phyloP scores from a whole-genome alignment of 92 coral and sea anemone species.

The Porites divaricata region DNA sequence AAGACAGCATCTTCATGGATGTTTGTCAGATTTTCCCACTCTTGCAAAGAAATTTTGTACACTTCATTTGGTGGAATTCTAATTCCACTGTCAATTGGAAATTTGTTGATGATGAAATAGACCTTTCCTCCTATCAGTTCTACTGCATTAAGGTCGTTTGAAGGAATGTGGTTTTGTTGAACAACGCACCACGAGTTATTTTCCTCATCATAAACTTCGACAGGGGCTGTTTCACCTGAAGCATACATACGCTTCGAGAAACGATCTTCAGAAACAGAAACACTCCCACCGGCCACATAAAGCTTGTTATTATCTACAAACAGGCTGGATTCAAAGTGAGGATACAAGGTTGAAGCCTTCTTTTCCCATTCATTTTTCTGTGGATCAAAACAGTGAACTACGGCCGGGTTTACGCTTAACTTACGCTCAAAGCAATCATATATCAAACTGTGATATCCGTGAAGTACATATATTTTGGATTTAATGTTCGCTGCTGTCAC shows the following conservation, averaged over 20 bases:
- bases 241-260: too few relatives aligned
- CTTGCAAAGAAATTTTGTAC: slow-evolving; percentile 14
- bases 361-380: slow-evolving; percentile 3
- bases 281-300: neutral
- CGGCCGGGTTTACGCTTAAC: neutral
- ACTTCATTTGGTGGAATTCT: slow-evolving; percentile 52
- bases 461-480: slow-evolving; percentile 10
- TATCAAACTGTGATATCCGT: neutral
- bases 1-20: neutral
- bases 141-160: slow-evolving; percentile 26
- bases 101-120: slow-evolving; percentile 30
- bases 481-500: slow-evolving; percentile 3
- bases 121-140: slow-evolving; percentile 29
- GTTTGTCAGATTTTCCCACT: slow-evolving; percentile 23
- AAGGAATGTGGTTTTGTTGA: slow-evolving; percentile 20
- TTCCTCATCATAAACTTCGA: slow-evolving; percentile 31
- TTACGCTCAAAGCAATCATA: too few relatives aligned
- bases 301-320: neutral
- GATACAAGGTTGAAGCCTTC: neutral
- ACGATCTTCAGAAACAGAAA: too few relatives aligned
- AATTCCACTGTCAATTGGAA: slow-evolving; percentile 50
- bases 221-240: neutral
- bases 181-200: slow-evolving; percentile 17
- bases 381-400: slow-evolving; percentile 4
- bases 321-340: slow-evolving; percentile 3